phyloP scores from a whole-genome alignment of 2,797 vertebrate species.

The Rhabdophis nuchalis region DNA sequence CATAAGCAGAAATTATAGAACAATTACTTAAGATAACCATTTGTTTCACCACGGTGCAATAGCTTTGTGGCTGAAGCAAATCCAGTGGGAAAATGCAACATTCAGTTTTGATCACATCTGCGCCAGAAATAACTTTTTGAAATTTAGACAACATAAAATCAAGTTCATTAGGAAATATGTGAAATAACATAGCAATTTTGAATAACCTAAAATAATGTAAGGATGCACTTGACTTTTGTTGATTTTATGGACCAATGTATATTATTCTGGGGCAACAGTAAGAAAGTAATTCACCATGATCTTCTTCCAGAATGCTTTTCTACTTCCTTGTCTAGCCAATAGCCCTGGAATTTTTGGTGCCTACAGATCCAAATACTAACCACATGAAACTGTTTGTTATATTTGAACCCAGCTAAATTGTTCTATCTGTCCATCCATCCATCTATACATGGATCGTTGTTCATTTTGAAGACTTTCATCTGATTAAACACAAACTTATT shows the following conservation, averaged over 20 bases:
- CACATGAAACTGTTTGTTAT: background rate
- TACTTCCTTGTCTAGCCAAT: background rate
- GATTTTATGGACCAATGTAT: background rate
- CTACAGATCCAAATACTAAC: background rate
- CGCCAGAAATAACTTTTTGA: constrained; percentile 51
- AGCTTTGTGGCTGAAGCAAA: constrained; percentile 81
- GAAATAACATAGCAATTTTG: constrained; percentile 42
- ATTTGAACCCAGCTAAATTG: background rate
- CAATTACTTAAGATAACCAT: constrained; percentile 92
- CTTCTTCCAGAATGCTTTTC: background rate
- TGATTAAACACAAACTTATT: constrained; percentile 8
- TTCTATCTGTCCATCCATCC: background rate
- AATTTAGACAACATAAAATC: constrained; percentile 41
- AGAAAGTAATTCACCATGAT: background rate
- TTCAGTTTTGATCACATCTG: constrained; percentile 69
- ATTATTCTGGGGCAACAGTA: background rate
- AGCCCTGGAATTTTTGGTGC: background rate
- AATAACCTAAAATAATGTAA: background rate
- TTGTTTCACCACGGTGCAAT: constrained; percentile 86
- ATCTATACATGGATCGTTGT: background rate
- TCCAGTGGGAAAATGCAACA: constrained; percentile 76
- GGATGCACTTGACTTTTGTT: background rate
- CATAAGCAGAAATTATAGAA: constrained; percentile 92
- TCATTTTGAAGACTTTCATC: background rate
- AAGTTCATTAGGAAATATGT: constrained; percentile 40